These are phyloP conservation scores for Sarcophaga variegata DNA, from an alignment of 2,888 invertebrate species.

Conservation along the genomic window DNA sequence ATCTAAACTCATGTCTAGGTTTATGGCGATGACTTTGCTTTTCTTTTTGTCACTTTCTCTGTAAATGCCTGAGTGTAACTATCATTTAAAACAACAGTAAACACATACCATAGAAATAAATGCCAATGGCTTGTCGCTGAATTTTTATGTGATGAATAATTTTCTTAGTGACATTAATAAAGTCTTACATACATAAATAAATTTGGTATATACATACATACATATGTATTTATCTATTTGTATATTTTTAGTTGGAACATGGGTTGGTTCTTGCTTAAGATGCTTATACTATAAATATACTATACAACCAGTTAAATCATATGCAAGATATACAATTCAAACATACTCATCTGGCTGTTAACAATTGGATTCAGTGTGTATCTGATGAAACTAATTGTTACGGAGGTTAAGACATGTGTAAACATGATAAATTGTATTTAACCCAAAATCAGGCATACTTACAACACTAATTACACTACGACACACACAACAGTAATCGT, in stretches of 20 bases:
- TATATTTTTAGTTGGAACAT: no score
- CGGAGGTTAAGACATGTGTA: slow-evolving; percentile 62
- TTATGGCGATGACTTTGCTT: background rate
- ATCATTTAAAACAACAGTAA: slow-evolving; percentile 48
- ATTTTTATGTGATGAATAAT: slow-evolving; percentile 39
- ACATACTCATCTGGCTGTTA: background rate
- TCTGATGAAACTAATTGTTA: slow-evolving; percentile 50
- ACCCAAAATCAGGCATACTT: background rate
- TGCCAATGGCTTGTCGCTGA: slow-evolving; percentile 29
- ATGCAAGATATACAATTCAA: background rate
- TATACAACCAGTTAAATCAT: background rate
- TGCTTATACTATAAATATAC: no score
- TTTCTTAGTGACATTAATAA: background rate
- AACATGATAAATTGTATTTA: slow-evolving; percentile 46
- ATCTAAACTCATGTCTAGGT: background rate
- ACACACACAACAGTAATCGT: background rate
- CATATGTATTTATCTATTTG: no score
- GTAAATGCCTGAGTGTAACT: slow-evolving; percentile 42
- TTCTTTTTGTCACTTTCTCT: background rate
- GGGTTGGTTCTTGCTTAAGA: no score
- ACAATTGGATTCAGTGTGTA: background rate
- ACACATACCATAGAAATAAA: slow-evolving; percentile 13
- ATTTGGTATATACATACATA: no score
- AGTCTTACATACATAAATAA: no score
- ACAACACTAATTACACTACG: background rate